Evolutionary conservation across 2,113 vertebrate species (phyloP).

Genomic region (Azemiops feae): DNA sequence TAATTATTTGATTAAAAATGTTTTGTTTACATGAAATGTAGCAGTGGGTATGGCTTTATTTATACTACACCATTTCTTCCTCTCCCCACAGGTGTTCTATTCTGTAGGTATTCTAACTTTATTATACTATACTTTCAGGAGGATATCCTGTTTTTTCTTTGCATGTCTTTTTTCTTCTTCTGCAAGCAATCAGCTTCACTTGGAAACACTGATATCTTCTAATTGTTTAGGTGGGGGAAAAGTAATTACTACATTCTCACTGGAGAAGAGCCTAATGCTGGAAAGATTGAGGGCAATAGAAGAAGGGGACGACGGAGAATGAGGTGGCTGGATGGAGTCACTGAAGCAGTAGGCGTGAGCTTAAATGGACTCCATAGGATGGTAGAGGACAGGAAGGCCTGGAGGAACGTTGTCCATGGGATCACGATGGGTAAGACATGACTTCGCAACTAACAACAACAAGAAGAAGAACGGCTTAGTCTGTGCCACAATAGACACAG

Average conservation of each 20-base stretch:
- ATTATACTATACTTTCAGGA: not conserved
- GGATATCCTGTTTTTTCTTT: not conserved
- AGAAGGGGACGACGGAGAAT: too few relatives aligned
- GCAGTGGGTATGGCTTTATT: not conserved
- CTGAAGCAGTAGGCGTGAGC: too few relatives aligned
- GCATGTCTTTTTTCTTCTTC: not conserved
- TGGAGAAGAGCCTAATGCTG: too few relatives aligned
- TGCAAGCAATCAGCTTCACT: not conserved
- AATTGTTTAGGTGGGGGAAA: not conserved
- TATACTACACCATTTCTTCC: too few relatives aligned
- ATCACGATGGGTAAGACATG: too few relatives aligned
- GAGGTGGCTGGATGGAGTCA: too few relatives aligned
- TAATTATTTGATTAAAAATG: not conserved
- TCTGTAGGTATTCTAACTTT: not conserved
- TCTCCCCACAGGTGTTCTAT: not conserved
- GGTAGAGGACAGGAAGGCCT: too few relatives aligned
- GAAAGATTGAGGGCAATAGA: too few relatives aligned
- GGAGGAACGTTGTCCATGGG: too few relatives aligned
- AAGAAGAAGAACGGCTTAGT: not conserved
- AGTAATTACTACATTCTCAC: too few relatives aligned
- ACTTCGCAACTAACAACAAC: too few relatives aligned
- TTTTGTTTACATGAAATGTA: not conserved
- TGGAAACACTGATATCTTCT: not conserved
- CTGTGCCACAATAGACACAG: not conserved
- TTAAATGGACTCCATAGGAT: too few relatives aligned